A percentile compares a stretch with the other conserved stretches of the same genome.
Conservation (phyloP, 2,888 invertebrate species). For the Athripsodes cinereus region DNA sequence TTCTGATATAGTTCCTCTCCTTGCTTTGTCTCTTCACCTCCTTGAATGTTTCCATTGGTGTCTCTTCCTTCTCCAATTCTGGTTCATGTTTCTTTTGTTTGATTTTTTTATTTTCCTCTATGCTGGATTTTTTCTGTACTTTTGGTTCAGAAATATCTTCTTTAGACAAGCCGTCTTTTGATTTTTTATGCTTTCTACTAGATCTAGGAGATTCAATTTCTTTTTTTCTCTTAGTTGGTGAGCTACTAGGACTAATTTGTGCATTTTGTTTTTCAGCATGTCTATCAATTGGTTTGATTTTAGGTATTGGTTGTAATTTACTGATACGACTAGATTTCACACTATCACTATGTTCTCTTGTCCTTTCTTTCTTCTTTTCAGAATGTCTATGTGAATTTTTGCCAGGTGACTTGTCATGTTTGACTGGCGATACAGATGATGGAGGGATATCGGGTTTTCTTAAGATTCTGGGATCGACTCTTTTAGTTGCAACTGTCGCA, state of each 20-base stretch:
- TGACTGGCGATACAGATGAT: slow-evolving; percentile 1
- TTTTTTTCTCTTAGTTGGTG: slow-evolving; percentile 20
- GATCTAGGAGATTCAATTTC: slow-evolving; percentile 11
- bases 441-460: neutral
- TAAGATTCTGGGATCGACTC: neutral
- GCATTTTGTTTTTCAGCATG: slow-evolving; percentile 1
- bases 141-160: slow-evolving; percentile 1
- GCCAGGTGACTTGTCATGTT: slow-evolving; percentile 14
- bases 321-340: slow-evolving; percentile 15
- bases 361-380: neutral
- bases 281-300: slow-evolving; percentile 13
- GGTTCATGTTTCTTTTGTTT: slow-evolving; percentile 23
- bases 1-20: slow-evolving; percentile 59
- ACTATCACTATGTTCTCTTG: neutral
- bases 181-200: slow-evolving; percentile 16
- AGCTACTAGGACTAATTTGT: neutral
- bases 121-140: neutral
- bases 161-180: slow-evolving; percentile 13
- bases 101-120: slow-evolving; percentile 12
- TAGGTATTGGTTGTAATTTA: slow-evolving; percentile 40
- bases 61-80: slow-evolving; percentile 29
- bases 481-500: neutral
- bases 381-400: slow-evolving; percentile 4
- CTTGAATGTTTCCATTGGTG: slow-evolving; percentile 40
- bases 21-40: slow-evolving; percentile 52